phyloP scores from a whole-genome alignment of 2,113 vertebrate species.

The Oxyruncus cristatus region DNA sequence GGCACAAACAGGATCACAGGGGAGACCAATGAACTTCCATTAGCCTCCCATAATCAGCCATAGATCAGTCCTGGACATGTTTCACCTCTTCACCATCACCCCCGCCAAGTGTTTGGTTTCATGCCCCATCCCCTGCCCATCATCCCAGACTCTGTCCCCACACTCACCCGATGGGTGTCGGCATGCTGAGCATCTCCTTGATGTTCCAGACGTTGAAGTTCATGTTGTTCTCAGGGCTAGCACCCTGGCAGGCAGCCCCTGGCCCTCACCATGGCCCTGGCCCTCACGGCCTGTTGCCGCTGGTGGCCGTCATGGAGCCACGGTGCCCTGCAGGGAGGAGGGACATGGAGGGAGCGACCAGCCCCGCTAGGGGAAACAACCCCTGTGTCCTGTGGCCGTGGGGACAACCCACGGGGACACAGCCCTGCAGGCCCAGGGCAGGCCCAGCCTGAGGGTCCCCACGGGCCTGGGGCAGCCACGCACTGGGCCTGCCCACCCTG shows the following conservation, averaged over 20 bases:
- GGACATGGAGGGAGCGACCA: not conserved
- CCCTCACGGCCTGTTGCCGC: rapidly evolving
- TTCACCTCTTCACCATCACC: not conserved
- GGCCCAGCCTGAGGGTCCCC: not conserved
- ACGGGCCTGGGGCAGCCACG: rapidly evolving
- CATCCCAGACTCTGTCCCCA: rapidly evolving
- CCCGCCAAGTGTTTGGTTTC: not conserved
- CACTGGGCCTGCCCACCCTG: rapidly evolving
- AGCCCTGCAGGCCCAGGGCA: not conserved
- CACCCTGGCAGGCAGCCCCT: rapidly evolving
- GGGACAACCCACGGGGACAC: not conserved
- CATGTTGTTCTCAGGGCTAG: conserved; percentile 69
- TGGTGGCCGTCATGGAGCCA: not conserved
- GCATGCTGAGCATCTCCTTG: conserved; percentile 86
- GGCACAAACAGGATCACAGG: not conserved
- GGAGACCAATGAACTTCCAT: not conserved
- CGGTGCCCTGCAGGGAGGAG: not conserved
- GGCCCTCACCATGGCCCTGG: rapidly evolving
- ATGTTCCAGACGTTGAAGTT: conserved; percentile 85
- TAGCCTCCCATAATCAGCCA: not conserved
- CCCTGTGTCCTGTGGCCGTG: not conserved
- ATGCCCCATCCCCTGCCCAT: not conserved
- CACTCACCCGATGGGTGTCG: conserved; percentile 75
- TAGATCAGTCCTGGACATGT: not conserved
- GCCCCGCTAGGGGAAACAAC: not conserved